phyloP scores from a whole-genome alignment of 2,113 vertebrate species.

The Oreochromis aureus region DNA sequence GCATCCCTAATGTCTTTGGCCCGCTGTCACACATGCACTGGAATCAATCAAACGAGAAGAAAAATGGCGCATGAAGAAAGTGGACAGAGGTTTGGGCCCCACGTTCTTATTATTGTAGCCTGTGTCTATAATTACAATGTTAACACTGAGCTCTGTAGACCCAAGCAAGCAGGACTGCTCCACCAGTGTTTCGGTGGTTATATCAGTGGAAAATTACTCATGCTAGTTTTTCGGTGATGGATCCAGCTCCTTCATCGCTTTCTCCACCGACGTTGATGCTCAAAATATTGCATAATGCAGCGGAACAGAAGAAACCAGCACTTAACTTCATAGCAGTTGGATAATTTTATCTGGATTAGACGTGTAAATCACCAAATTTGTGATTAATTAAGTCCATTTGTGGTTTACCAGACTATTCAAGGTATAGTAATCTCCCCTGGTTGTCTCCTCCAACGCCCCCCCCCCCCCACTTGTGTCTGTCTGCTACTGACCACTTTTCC shows the following conservation, averaged over 20 bases:
- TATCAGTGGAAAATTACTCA: slow-evolving; percentile 68
- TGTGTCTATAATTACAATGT: slow-evolving; percentile 61
- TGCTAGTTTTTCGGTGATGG: slow-evolving; percentile 34
- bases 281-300: slow-evolving; percentile 5
- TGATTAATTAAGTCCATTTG: background rate
- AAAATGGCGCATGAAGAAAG: slow-evolving; percentile 63
- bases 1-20: slow-evolving; percentile 61
- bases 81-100: slow-evolving; percentile 46
- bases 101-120: slow-evolving; percentile 47
- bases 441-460: background rate
- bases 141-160: slow-evolving; percentile 44
- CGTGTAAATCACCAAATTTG: background rate
- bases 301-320: background rate
- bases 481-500: slow-evolving; percentile 51
- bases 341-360: background rate
- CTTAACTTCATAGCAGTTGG: background rate
- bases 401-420: background rate
- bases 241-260: background rate
- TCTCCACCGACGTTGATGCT: background rate
- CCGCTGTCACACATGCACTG: slow-evolving; percentile 60
- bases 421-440: background rate
- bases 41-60: slow-evolving; percentile 66
- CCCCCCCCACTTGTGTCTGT: background rate
- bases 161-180: slow-evolving; percentile 16
- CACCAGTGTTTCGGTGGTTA: slow-evolving; percentile 35